A percentile compares a stretch with the other conserved stretches of the same genome.
Conservation (phyloP, 2,888 invertebrate species). For the Hyposoter dolosus region DNA sequence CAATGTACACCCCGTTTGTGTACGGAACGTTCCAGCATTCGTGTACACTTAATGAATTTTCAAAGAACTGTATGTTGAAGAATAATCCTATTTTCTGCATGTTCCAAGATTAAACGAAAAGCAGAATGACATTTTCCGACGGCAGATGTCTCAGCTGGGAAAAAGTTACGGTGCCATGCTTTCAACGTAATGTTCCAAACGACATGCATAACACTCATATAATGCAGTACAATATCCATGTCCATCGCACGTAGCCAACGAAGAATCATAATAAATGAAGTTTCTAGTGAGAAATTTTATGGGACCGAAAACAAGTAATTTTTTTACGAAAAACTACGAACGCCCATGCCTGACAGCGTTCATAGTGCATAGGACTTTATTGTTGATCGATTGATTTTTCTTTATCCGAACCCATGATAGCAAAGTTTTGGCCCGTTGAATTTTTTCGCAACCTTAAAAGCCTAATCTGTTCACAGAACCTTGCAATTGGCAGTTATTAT, state of each 20-base stretch:
- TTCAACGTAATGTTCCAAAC: constrained; percentile 4
- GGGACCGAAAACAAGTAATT: neutral
- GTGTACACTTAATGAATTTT: constrained; percentile 14
- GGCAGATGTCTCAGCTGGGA: neutral
- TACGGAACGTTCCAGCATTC: constrained; percentile 5
- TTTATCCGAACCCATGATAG: constrained; percentile 28
- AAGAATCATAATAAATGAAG: neutral
- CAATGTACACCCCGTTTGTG: neutral
- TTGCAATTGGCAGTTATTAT: constrained; percentile 19
- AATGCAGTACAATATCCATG: neutral
- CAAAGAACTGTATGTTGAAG: neutral
- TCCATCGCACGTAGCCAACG: neutral
- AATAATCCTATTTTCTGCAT: constrained; percentile 10
- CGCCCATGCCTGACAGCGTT: neutral
- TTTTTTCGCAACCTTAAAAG: constrained; percentile 8
- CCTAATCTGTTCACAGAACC: constrained; percentile 1
- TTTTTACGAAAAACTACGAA: neutral
- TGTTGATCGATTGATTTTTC: constrained; percentile 25
- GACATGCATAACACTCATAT: neutral
- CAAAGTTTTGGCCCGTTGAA: too few relatives aligned
- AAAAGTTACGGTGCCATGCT: neutral
- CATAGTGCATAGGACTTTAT: neutral
- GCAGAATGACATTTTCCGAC: neutral
- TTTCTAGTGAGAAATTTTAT: neutral
- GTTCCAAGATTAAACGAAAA: neutral